Conservation (phyloP, 2,888 invertebrate species). For the Gasteruption jaculator region DNA sequence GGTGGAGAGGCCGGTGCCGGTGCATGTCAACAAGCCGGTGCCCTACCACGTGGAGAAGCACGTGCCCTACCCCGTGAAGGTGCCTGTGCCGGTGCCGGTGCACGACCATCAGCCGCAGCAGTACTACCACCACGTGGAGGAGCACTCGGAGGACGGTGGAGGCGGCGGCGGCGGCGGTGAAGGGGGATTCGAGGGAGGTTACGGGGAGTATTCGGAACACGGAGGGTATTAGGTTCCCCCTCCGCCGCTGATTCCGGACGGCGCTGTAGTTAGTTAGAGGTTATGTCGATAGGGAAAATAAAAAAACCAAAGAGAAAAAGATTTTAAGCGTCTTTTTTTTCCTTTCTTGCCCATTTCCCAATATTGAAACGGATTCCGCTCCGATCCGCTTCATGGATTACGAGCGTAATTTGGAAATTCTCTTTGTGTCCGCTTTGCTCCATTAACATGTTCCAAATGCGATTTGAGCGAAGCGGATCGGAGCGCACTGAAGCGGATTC, state of each 20-base stretch:
- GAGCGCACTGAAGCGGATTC: conserved; percentile 8
- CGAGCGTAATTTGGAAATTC: no score
- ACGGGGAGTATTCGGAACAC: conserved; percentile 18
- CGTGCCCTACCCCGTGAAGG: conserved; percentile 58
- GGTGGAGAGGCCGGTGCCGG: conserved; percentile 53
- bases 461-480: no score
- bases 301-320: no score
- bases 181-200: conserved; percentile 19
- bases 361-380: conserved; percentile 4
- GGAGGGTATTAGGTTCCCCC: no score
- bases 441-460: no score
- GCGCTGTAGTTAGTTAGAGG: no score
- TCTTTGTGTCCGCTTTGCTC: no score
- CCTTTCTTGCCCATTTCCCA: no score
- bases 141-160: conserved; percentile 22
- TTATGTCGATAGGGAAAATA: no score
- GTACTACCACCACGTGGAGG: conserved; percentile 23
- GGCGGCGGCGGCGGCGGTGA: conserved; percentile 21
- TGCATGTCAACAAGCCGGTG: conserved; percentile 45
- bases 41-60: conserved; percentile 62
- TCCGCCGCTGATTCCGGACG: no score
- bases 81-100: conserved; percentile 62
- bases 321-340: no score
- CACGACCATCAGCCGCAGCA: conserved; percentile 45
- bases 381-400: no score